A percentile compares a stretch with the other conserved stretches of the same genome.
Conservation (phyloP, 2,888 invertebrate genomes). For the Osmoderma eremita region DNA sequence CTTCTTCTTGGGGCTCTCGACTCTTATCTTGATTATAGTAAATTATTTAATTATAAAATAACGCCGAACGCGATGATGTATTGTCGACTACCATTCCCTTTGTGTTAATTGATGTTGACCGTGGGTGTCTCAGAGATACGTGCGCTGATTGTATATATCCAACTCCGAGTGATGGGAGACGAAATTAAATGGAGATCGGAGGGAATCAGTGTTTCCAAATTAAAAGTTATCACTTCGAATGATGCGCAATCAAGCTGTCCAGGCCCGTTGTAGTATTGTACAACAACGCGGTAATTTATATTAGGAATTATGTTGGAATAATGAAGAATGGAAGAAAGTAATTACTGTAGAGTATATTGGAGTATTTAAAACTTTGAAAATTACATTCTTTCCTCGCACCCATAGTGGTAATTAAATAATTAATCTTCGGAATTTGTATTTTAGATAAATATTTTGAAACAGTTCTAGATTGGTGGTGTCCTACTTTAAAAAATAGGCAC, state of each 20-base stretch:
- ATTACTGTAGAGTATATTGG: too few species aligned
- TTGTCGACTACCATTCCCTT: slow-evolving; percentile 30
- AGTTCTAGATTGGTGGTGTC: too few species aligned
- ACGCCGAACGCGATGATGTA: slow-evolving; percentile 14
- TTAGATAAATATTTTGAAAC: too few species aligned
- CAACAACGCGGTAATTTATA: too few species aligned
- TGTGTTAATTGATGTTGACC: slow-evolving; percentile 36
- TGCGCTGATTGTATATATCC: slow-evolving; percentile 4
- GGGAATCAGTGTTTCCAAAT: slow-evolving; percentile 28
- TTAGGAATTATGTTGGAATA: too few species aligned
- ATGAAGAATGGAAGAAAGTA: too few species aligned
- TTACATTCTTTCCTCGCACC: too few species aligned
- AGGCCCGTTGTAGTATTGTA: not conserved
- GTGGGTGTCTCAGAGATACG: slow-evolving; percentile 26
- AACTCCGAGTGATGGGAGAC: slow-evolving; percentile 17
- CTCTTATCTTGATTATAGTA: slow-evolving; percentile 39
- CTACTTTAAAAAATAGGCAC: too few species aligned
- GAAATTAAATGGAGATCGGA: slow-evolving; percentile 30
- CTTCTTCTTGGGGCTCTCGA: slow-evolving; percentile 1
- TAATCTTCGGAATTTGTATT: too few species aligned
- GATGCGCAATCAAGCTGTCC: slow-evolving; percentile 30
- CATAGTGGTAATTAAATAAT: too few species aligned
- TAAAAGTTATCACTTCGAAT: slow-evolving; percentile 33
- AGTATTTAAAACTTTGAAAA: too few species aligned
- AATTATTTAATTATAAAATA: slow-evolving; percentile 42